These are phyloP conservation scores for Panurus biarmicus DNA, from an alignment of 2,113 vertebrate species.

Conservation along the genomic window DNA sequence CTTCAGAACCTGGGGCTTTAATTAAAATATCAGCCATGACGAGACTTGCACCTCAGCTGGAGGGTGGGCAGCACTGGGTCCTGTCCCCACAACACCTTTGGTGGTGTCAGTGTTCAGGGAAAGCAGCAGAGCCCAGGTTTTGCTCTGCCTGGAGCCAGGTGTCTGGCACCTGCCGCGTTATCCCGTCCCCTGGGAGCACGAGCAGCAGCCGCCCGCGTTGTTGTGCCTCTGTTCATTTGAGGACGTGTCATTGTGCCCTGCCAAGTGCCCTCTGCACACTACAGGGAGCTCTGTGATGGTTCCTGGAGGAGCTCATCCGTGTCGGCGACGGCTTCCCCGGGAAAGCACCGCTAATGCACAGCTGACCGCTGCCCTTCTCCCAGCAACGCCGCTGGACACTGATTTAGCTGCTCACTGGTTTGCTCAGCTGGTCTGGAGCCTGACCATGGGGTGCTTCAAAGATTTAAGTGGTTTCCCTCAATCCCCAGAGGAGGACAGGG, in stretches of 20 bases:
- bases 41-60: neutral
- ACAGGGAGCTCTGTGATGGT: neutral
- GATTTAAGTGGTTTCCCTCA: neutral
- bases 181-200: neutral
- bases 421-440: neutral
- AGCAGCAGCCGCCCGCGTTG: neutral
- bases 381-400: neutral
- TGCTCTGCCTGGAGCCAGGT: neutral
- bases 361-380: neutral
- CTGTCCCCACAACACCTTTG: neutral
- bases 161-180: neutral
- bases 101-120: neutral
- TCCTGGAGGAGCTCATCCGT: neutral
- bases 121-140: neutral
- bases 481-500: neutral
- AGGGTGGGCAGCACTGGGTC: neutral
- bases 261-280: neutral
- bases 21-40: neutral
- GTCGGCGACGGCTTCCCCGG: accelerated
- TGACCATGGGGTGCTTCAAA: neutral
- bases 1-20: neutral
- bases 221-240: neutral
- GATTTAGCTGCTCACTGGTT: neutral
- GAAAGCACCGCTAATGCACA: neutral
- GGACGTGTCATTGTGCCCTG: neutral